Conservation (phyloP, 2,113 vertebrate genomes). For the Thymallus thymallus region DNA sequence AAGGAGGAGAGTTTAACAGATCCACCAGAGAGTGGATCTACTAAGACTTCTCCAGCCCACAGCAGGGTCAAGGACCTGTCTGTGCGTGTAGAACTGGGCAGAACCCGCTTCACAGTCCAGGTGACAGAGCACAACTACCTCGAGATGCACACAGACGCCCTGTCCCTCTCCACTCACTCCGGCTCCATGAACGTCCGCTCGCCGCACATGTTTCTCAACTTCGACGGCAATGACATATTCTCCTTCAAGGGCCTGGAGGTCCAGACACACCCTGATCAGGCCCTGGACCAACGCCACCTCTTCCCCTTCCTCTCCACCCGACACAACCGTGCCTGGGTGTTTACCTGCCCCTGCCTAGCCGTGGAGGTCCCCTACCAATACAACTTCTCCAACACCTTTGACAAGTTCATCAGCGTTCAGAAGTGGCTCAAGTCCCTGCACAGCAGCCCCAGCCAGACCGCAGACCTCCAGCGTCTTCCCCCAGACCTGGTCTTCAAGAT, state of each 20-base stretch:
- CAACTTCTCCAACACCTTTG: slow-evolving; percentile 90
- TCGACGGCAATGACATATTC: slow-evolving; percentile 90
- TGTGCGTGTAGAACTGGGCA: slow-evolving; percentile 80
- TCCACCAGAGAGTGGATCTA: neutral
- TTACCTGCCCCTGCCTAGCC: slow-evolving; percentile 79
- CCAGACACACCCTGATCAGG: slow-evolving; percentile 77
- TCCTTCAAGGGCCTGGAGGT: slow-evolving; percentile 82
- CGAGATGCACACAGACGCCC: slow-evolving; percentile 75
- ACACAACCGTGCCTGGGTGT: slow-evolving; percentile 83
- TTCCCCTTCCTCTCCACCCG: slow-evolving; percentile 80
- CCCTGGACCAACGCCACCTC: slow-evolving; percentile 80
- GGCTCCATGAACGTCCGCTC: slow-evolving; percentile 74
- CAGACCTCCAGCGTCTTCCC: slow-evolving; percentile 61
- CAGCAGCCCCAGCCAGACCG: slow-evolving; percentile 6
- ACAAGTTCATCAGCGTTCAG: slow-evolving; percentile 86
- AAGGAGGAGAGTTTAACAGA: slow-evolving; percentile 14
- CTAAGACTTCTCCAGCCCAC: slow-evolving; percentile 3
- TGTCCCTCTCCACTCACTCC: slow-evolving; percentile 72
- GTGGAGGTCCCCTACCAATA: slow-evolving; percentile 95
- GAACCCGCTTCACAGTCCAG: slow-evolving; percentile 78
- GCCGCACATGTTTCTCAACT: slow-evolving; percentile 80
- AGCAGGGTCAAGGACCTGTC: slow-evolving; percentile 50
- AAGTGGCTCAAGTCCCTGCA: slow-evolving; percentile 95
- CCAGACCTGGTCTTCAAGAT: slow-evolving; percentile 86
- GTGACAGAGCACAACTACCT: slow-evolving; percentile 84